Evolutionary conservation across 2,888 invertebrate genomes (phyloP), one percentile per base, ranked within the genome.

Genomic region (Oscheius sp.): DNA sequence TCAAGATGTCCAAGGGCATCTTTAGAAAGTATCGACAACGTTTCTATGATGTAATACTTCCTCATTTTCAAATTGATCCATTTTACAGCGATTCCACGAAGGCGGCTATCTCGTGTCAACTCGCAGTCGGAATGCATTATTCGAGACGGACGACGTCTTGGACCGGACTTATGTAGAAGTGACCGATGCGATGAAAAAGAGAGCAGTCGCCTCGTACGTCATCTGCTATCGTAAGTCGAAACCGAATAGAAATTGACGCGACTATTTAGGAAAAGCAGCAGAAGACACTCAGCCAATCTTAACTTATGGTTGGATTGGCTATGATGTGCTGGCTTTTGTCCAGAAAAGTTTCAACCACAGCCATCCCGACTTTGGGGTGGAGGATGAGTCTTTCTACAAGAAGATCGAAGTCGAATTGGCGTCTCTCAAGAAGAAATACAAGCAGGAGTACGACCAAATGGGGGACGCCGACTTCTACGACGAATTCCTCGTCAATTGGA

Each of bases 341-440:
- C 61, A 21, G 21, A 43, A 61, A 1, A 5, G 43, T 5, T 55
- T 55, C 55, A 55, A 55, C 55, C 13, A 25, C 5, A 21, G 23
- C 16, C 3, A 25, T 55, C 23, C 23, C 25, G 55, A 55, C 25
- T 23, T 61, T 6, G 18, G n/a, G 1, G 61, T 61, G 7, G 45
- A 61, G 21, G 61, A 61, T 2, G 61, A 61, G 6, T 61, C 61
- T 18, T 21, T 61, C 27, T 55, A 18, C 6, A 13, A 55, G 56
- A 16, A 21, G 7, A 3, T 55, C 13, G 21, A 55, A 23, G 1
- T 7, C 6, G 21, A 55, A 21, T 18, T 25, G 16, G 27, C 6
- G 3, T 18, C 1, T 2, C 2, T 55, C 56, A 18, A 6, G 7
- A 0, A 5, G 27, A 55, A 49, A 49, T 16, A 49, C 5, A 3